phyloP scores from a whole-genome alignment of 2,113 vertebrate genomes.

The Pachypanchax playfairii region DNA sequence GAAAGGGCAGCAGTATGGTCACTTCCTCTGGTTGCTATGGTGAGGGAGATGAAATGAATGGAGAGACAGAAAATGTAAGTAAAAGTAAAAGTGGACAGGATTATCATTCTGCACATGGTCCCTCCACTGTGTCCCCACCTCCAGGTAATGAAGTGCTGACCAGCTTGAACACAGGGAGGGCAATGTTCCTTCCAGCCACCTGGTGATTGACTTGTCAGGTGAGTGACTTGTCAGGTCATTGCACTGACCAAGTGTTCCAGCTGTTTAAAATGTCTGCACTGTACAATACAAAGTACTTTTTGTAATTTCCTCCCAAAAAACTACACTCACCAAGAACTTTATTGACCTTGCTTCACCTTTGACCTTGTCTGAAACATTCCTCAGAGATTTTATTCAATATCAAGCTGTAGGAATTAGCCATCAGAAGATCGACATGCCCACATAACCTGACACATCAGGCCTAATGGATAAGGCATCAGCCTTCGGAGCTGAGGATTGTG shows the following conservation, averaged over 20 bases:
- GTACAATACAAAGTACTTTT: no score
- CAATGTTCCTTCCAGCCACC: constrained; percentile 40
- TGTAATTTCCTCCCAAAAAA: no score
- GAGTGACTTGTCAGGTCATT: constrained; percentile 49
- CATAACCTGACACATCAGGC: no score
- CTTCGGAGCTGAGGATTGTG: no score
- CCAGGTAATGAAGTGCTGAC: constrained; percentile 49
- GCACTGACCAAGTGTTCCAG: constrained; percentile 24
- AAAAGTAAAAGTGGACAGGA: constrained; percentile 38
- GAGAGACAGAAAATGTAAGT: constrained; percentile 33
- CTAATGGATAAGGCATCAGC: no score
- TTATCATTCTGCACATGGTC: constrained; percentile 60
- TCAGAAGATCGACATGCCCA: no score
- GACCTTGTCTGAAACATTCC: no score
- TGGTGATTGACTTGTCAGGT: constrained; percentile 44
- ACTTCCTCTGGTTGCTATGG: constrained; percentile 65
- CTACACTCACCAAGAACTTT: no score
- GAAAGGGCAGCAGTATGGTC: constrained; percentile 22
- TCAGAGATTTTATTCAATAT: no score
- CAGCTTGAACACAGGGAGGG: constrained; percentile 34
- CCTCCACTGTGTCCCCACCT: constrained; percentile 14
- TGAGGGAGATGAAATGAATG: constrained; percentile 38
- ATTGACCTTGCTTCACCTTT: no score
- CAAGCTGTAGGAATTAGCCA: no score
- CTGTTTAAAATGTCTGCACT: constrained; percentile 7